These are phyloP conservation scores for Paradisaea rubra DNA, from an alignment of 2,113 vertebrate genomes.

Conservation along the genomic window DNA sequence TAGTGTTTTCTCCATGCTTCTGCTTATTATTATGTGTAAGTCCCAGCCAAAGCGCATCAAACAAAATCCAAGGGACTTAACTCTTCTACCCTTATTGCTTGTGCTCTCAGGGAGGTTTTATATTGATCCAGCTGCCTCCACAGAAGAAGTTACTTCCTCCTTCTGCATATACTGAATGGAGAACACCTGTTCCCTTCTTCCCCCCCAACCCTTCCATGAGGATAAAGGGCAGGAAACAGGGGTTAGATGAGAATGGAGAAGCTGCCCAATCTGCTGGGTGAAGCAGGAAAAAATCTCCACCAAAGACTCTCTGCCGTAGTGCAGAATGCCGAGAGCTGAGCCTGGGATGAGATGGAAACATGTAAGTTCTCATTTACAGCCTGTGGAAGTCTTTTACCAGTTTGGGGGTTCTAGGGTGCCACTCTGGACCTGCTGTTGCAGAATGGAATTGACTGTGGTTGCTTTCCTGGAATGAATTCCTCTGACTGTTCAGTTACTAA, in stretches of 20 bases:
- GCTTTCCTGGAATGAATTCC: neutral
- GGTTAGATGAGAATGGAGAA: neutral
- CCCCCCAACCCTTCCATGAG: neutral
- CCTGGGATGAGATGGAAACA: neutral
- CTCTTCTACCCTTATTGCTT: neutral
- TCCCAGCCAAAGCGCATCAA: neutral
- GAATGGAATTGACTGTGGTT: neutral
- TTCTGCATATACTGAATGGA: neutral
- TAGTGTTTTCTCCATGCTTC: neutral
- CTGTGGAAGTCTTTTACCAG: neutral
- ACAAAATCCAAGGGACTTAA: neutral
- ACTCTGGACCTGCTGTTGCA: neutral
- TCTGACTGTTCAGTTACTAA: neutral
- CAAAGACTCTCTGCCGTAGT: neutral
- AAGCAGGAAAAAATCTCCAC: neutral
- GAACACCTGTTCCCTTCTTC: neutral
- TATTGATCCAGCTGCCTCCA: neutral
- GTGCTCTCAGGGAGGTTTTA: neutral
- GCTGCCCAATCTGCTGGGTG: neutral
- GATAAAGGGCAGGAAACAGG: neutral
- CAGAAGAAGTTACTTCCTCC: neutral
- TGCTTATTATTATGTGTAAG: neutral
- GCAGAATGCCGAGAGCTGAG: neutral
- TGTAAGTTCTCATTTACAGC: neutral
- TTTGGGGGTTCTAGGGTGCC: neutral